Evolutionary conservation across 2,888 invertebrate genomes (phyloP).

Genomic region (Zele albiditarsus): DNA sequence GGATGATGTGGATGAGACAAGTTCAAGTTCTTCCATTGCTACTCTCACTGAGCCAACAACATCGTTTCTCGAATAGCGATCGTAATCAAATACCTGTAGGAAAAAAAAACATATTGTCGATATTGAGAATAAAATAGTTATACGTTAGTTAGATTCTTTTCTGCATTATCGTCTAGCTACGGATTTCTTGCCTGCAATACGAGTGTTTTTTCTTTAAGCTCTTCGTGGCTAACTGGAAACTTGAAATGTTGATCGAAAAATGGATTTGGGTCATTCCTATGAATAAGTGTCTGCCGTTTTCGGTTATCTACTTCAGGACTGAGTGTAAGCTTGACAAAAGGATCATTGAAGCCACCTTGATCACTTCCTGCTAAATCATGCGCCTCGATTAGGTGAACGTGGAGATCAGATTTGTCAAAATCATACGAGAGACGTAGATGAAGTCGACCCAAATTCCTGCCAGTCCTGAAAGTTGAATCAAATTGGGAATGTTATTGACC

Average conservation of each 20-base stretch:
- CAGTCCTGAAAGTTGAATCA: slow-evolving; percentile 73
- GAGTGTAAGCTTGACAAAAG: slow-evolving; percentile 86
- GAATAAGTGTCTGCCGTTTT: slow-evolving; percentile 88
- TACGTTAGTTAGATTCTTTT: no score
- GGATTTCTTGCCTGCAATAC: slow-evolving; percentile 78
- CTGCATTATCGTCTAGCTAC: no score
- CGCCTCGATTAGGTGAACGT: slow-evolving; percentile 93
- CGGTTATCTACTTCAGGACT: slow-evolving; percentile 89
- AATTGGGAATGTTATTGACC: no score
- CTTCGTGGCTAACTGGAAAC: slow-evolving; percentile 92
- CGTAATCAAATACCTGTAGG: slow-evolving; percentile 75
- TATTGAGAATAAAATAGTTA: neutral
- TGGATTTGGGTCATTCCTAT: slow-evolving; percentile 88
- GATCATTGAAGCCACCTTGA: slow-evolving; percentile 91
- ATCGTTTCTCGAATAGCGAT: slow-evolving; percentile 89
- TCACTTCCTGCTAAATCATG: slow-evolving; percentile 89
- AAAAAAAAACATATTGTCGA: slow-evolving; percentile 25
- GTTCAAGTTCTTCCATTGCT: slow-evolving; percentile 84
- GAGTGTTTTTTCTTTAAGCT: slow-evolving; percentile 85
- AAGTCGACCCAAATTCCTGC: slow-evolving; percentile 85
- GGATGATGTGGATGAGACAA: slow-evolving; percentile 83
- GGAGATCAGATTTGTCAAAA: slow-evolving; percentile 90
- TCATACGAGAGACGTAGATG: slow-evolving; percentile 91
- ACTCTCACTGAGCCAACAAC: slow-evolving; percentile 90
- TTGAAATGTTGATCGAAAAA: slow-evolving; percentile 94